Conservation (phyloP, 2,888 invertebrate genomes). For the Charanyca ferruginea region DNA sequence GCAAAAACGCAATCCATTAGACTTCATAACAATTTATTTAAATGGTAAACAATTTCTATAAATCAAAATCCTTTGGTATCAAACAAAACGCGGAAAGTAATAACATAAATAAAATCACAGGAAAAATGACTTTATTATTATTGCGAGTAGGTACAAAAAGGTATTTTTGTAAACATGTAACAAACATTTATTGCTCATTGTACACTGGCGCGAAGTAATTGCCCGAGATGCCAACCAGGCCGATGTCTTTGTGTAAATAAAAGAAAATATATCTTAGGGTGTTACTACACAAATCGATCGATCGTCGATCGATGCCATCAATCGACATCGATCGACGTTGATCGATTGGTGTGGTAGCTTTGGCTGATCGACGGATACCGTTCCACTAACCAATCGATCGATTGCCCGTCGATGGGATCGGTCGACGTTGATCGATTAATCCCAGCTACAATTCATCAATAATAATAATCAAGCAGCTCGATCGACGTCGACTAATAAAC, state of each 20-base stretch:
- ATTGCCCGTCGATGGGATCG: too few species aligned
- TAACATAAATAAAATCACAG: conserved; percentile 6
- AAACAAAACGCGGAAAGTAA: not conserved
- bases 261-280: conserved; percentile 24
- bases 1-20: not conserved
- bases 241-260: conserved; percentile 16
- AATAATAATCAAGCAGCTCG: too few species aligned
- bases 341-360: too few species aligned
- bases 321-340: too few species aligned
- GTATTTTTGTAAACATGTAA: conserved; percentile 22
- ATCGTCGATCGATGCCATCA: too few species aligned
- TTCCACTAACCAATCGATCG: too few species aligned
- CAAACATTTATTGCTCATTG: conserved; percentile 24
- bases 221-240: conserved; percentile 35
- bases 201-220: conserved; percentile 26
- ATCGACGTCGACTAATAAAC: too few species aligned
- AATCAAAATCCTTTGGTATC: not conserved
- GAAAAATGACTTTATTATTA: conserved; percentile 6
- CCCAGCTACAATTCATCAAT: too few species aligned
- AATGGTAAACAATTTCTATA: not conserved
- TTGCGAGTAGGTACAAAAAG: not conserved
- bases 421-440: too few species aligned
- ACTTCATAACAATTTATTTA: too few species aligned
- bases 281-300: too few species aligned
- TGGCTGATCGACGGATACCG: too few species aligned